Evolutionary conservation across 2,888 invertebrate genomes (phyloP), one percentile per base, ranked within the genome.

Genomic region (Linnaemya tessellans): DNA sequence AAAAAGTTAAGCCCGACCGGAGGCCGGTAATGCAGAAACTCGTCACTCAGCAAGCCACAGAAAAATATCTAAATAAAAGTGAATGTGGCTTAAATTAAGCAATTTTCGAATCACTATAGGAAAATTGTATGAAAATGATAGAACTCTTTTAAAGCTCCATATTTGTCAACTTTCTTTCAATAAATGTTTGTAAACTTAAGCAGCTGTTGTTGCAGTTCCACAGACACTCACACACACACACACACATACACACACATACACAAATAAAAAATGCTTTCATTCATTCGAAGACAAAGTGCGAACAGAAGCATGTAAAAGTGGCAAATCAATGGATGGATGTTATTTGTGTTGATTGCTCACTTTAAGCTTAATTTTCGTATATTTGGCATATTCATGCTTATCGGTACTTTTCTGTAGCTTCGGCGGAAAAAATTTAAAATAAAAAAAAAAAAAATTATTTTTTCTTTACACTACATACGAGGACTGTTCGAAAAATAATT

Each of bases 301-400:
- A 71, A 71, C 43, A 80, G 73, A 35, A 65, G 18, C 35, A 73
- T 58, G 18, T 38, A 49, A 67, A 67, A 67, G 51, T 54, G 41
- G 84, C 79, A 78, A 73, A 68, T 64, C 43, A 79, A 85, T 82
- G 71, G 38, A 68, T 84, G 49, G 54, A 43, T 70, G 51, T 56
- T 78, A 65, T 78, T 71, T 74, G 38, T 80, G 75, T 75, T 85
- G 78, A 83, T 77, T 80, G 85, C 75, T 86, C 83, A 86, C 83
- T 83, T 86, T 71, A 71, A 77, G 65, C 22, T 80, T 71, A 49
- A 77, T 77, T 84, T 84, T 75, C 20, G 43, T 49, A 67, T 71
- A 64, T 84, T 70, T 74, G 62, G 68, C 80, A 71, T 80, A 46
- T 80, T 80, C 80, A 84, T 70, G 75, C 41, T 84, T 64, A 64